These are phyloP conservation scores for Discoglossus pictus DNA, from an alignment of 2,797 vertebrate species.

Conservation along the genomic window DNA sequence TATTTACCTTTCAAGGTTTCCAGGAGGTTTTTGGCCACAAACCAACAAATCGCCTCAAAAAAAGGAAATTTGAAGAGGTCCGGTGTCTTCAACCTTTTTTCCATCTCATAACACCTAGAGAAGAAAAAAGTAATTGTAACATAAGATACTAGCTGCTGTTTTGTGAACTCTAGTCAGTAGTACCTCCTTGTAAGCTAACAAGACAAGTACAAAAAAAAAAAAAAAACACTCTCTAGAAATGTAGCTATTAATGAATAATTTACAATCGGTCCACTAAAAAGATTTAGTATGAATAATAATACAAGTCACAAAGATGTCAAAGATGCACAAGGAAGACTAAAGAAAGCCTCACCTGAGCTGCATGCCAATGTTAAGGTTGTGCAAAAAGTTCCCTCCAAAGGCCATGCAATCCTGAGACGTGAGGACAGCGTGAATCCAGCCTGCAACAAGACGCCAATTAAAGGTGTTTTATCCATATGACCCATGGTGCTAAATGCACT, in stretches of 20 bases:
- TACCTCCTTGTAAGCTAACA: no score
- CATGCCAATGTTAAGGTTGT: slow-evolving; percentile 99
- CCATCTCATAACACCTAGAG: slow-evolving; percentile 98
- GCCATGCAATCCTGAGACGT: slow-evolving; percentile 99
- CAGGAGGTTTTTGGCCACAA: slow-evolving; percentile 96
- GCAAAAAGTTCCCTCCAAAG: slow-evolving; percentile 98
- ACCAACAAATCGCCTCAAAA: slow-evolving; percentile 99
- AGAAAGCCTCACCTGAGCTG: slow-evolving; percentile 90
- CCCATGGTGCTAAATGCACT: no score
- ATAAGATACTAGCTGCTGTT: no score
- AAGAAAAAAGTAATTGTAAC: slow-evolving; percentile 30
- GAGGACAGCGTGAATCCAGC: slow-evolving; percentile 98
- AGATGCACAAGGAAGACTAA: neutral
- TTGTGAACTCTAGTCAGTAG: no score
- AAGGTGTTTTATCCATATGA: no score
- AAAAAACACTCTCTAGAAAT: no score
- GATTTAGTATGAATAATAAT: no score
- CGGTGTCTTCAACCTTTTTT: slow-evolving; percentile 95
- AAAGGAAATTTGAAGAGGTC: slow-evolving; percentile 99
- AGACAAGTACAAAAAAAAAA: no score
- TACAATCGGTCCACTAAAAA: no score
- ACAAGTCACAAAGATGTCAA: neutral
- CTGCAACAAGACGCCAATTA: slow-evolving; percentile 68
- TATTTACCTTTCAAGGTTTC: slow-evolving; percentile 92
- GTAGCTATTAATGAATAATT: no score